Evolutionary conservation across 1,140 invertebrate species (phyloP).

Genomic region (Luehdorfia chinensis): DNA sequence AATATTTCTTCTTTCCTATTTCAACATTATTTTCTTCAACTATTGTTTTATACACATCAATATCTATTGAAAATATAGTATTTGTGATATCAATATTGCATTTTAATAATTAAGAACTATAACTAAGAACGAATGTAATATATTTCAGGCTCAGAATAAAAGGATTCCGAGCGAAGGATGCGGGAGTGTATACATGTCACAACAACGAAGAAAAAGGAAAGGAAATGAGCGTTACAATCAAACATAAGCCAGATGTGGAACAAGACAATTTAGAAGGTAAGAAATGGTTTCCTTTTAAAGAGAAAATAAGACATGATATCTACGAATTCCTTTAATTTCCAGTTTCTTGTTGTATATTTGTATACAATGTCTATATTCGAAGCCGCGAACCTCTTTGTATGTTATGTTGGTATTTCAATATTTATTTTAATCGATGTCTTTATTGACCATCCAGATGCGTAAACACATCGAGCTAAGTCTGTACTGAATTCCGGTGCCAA

Average conservation of each 20-base stretch:
- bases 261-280: conserved; percentile 46
- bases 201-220: conserved; percentile 43
- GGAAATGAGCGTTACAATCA: conserved; percentile 53
- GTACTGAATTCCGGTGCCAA: conserved; percentile 36
- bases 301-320: background rate
- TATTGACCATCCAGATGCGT: conserved; percentile 54
- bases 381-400: no score
- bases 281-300: conserved; percentile 4
- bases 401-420: conserved; percentile 36
- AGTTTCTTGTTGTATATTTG: no score
- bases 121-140: background rate
- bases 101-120: no score
- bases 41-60: no score
- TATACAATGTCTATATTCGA: no score
- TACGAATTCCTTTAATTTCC: no score
- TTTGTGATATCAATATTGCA: no score
- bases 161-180: conserved; percentile 52
- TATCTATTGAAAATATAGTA: no score
- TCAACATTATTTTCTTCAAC: no score
- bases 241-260: conserved; percentile 32
- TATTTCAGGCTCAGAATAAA: conserved; percentile 67
- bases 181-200: conserved; percentile 62
- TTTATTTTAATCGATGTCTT: conserved; percentile 52
- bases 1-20: no score
- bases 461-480: conserved; percentile 36